These are phyloP conservation scores for Petrolisthes cinctipes DNA, from an alignment of 2,888 invertebrate genomes.

Conservation along the genomic window DNA sequence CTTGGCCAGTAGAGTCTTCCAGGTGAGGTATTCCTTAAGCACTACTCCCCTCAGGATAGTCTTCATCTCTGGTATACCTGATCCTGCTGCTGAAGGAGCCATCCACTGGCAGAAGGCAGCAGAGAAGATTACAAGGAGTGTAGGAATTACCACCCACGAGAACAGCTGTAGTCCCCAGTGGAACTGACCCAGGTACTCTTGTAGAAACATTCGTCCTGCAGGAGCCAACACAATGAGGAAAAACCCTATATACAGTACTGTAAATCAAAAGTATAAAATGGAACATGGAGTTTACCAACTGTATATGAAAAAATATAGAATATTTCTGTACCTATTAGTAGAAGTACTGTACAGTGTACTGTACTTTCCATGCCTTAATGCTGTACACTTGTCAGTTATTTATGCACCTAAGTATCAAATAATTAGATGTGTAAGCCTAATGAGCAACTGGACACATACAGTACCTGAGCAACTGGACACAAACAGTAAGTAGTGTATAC, in stretches of 20 bases:
- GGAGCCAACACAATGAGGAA: too few species aligned
- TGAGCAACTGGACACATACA: neutral
- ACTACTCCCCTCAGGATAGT: slow-evolving; percentile 96
- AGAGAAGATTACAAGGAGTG: slow-evolving; percentile 92
- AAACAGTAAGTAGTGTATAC: neutral
- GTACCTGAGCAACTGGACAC: neutral
- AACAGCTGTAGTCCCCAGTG: slow-evolving; percentile 81
- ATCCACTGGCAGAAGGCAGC: slow-evolving; percentile 96
- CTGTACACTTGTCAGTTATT: too few species aligned
- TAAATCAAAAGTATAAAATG: too few species aligned
- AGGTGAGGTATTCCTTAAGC: slow-evolving; percentile 95
- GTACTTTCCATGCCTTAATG: too few species aligned
- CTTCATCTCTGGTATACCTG: slow-evolving; percentile 99
- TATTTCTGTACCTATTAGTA: too few species aligned
- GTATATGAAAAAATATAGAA: too few species aligned
- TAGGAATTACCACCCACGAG: slow-evolving; percentile 92
- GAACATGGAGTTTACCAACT: too few species aligned
- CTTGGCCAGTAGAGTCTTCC: slow-evolving; percentile 74
- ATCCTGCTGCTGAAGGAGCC: slow-evolving; percentile 94
- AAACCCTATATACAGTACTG: too few species aligned
- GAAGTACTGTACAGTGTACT: too few species aligned
- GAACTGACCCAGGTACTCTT: slow-evolving; percentile 72
- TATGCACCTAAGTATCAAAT: too few species aligned
- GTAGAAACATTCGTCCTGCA: slow-evolving; percentile 56
- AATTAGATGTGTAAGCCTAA: too few species aligned